Percentiles rank a stretch among this genome's conserved stretches.
Conservation (phyloP, 1,140 invertebrate species). For the Oncopodura yosiiana region DNA sequence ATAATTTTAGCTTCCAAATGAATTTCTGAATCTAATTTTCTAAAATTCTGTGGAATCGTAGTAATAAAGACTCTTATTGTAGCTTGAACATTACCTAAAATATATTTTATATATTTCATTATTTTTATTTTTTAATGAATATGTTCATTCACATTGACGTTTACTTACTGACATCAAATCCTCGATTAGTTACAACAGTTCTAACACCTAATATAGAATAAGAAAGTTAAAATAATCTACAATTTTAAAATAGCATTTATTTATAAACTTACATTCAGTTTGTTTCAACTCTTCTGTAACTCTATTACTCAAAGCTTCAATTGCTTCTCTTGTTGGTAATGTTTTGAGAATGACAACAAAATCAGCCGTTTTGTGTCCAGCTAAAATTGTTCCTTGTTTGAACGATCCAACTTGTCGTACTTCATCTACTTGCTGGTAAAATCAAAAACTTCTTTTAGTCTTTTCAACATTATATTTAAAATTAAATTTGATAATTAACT, state of each 20-base stretch:
- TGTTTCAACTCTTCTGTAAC: slow-evolving; percentile 63
- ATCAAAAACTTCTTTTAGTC: not conserved
- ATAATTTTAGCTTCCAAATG: slow-evolving; percentile 78
- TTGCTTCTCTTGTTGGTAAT: slow-evolving; percentile 87
- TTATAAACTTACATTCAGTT: slow-evolving; percentile 32
- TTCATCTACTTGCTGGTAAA: slow-evolving; percentile 79
- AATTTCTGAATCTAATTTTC: slow-evolving; percentile 84
- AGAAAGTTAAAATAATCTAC: not conserved
- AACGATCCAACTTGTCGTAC: slow-evolving; percentile 92
- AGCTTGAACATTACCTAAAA: slow-evolving; percentile 53
- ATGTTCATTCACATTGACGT: too few relatives aligned
- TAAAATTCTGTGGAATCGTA: slow-evolving; percentile 82
- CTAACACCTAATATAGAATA: slow-evolving; percentile 25
- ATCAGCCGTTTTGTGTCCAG: slow-evolving; percentile 88
- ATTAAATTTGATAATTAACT: slow-evolving; percentile 43
- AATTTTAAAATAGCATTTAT: not conserved
- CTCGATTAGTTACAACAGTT: slow-evolving; percentile 22
- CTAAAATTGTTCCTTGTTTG: slow-evolving; percentile 96
- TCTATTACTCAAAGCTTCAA: slow-evolving; percentile 80
- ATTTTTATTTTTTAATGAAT: not conserved
- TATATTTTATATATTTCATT: not conserved
- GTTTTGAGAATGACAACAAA: slow-evolving; percentile 98
- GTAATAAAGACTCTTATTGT: slow-evolving; percentile 82
- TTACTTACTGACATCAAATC: slow-evolving; percentile 34
- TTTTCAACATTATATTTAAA: not conserved